Conservation (phyloP, 2,888 invertebrate species). For the Pristionchus japonicus region DNA sequence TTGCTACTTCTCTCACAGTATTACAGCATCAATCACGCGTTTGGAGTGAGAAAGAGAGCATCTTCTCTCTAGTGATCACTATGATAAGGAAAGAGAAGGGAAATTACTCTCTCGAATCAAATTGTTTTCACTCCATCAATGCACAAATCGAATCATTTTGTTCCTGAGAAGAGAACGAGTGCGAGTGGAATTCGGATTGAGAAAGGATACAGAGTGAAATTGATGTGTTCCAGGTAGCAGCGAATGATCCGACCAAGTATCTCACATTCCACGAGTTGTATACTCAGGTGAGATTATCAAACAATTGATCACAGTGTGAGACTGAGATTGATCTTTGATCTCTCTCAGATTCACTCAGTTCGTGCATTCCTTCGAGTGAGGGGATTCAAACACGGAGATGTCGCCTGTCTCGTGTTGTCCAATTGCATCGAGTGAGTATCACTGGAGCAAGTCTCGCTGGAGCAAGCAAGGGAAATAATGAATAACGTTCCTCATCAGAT, state of each 20-base stretch:
- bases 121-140: background rate
- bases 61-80: background rate
- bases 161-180: background rate
- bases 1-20: background rate
- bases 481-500: background rate
- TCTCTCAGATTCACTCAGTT: constrained; percentile 51
- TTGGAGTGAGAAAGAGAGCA: background rate
- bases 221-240: constrained; percentile 7
- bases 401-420: constrained; percentile 64
- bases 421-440: constrained; percentile 62
- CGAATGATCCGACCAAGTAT: constrained; percentile 9
- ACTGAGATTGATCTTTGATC: background rate
- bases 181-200: background rate
- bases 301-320: background rate
- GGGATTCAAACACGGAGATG: constrained; percentile 57
- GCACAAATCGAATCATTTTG: constrained; percentile 21
- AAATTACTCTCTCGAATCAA: background rate
- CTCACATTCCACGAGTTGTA: constrained; percentile 36
- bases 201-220: background rate
- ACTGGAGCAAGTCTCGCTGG: too few relatives aligned
- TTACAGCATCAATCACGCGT: background rate
- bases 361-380: constrained; percentile 55
- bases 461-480: too few relatives aligned
- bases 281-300: background rate
- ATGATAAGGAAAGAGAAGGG: background rate